These are phyloP conservation scores for Acanthis flammea DNA, from an alignment of 2,797 vertebrate genomes.

Conservation along the genomic window DNA sequence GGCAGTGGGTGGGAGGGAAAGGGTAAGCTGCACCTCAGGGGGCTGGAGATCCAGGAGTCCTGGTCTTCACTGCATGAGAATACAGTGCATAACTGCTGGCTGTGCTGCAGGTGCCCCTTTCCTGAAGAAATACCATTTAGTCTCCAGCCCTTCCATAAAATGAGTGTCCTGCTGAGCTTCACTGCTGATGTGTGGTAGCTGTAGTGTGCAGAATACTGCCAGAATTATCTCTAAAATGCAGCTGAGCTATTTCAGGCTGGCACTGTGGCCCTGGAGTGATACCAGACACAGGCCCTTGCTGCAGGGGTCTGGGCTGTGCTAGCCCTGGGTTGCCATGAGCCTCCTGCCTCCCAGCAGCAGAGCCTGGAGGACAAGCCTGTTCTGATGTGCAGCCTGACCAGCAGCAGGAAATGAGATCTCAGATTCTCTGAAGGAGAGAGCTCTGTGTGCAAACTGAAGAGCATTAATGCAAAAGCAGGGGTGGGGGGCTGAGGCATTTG, in stretches of 20 bases:
- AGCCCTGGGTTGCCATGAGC: background rate
- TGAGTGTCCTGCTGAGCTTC: background rate
- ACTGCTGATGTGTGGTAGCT: background rate
- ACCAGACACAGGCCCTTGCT: background rate
- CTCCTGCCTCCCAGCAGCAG: background rate
- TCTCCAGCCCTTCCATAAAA: background rate
- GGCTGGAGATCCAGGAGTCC: background rate
- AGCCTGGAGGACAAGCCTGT: background rate
- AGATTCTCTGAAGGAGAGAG: background rate
- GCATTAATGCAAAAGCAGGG: background rate
- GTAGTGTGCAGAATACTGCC: background rate
- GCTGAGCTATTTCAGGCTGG: background rate
- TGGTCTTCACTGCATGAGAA: background rate
- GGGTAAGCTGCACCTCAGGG: background rate
- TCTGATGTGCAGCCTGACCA: background rate
- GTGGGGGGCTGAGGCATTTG: background rate
- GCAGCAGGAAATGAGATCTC: slow-evolving; percentile 43
- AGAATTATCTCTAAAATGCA: background rate
- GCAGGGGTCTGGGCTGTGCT: background rate
- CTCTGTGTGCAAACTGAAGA: background rate
- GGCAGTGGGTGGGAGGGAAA: background rate
- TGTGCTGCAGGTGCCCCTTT: background rate
- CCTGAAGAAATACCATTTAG: background rate
- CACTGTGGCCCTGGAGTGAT: background rate
- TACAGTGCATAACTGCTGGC: background rate